Percentiles rank a stretch among this genome's conserved stretches.
These are phyloP conservation scores for Pollenia labialis DNA, from an alignment of 2,888 invertebrate species.

Conservation along the genomic window DNA sequence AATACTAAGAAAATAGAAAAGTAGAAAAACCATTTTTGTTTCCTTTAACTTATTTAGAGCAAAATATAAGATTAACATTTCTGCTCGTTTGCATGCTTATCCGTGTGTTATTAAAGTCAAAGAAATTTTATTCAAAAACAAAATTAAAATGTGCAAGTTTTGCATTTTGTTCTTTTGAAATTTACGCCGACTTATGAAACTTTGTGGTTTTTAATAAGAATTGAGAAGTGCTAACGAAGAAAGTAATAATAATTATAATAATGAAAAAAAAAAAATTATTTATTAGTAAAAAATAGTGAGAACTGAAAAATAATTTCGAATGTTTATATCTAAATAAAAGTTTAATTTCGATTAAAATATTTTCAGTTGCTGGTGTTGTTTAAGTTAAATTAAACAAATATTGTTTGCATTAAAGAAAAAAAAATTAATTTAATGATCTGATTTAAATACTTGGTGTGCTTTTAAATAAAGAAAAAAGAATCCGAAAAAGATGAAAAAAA, in stretches of 20 bases:
- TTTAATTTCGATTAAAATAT: slow-evolving; percentile 18
- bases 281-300: neutral
- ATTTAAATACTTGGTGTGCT: neutral
- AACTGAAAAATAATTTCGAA: neutral
- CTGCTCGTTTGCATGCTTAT: neutral
- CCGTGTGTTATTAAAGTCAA: neutral
- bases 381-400: slow-evolving; percentile 35
- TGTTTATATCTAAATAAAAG: slow-evolving; percentile 9
- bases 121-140: slow-evolving; percentile 4
- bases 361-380: neutral
- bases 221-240: slow-evolving; percentile 31
- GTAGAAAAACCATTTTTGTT: slow-evolving; percentile 11
- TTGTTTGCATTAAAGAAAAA: slow-evolving; percentile 7
- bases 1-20: slow-evolving; percentile 19
- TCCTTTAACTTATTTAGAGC: slow-evolving; percentile 14
- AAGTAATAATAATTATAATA: slow-evolving; percentile 7
- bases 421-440: slow-evolving; percentile 8
- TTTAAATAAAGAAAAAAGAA: slow-evolving; percentile 25
- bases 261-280: neutral
- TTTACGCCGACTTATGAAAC: slow-evolving; percentile 7
- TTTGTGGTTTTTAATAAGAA: slow-evolving; percentile 10
- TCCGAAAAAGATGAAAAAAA: slow-evolving; percentile 8
- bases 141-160: slow-evolving; percentile 1
- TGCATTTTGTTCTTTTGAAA: neutral
- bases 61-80: neutral